Percentiles rank a stretch among this genome's conserved stretches.
These are phyloP conservation scores for Diplodus sargus DNA, from an alignment of 2,797 vertebrate genomes.

Conservation along the genomic window DNA sequence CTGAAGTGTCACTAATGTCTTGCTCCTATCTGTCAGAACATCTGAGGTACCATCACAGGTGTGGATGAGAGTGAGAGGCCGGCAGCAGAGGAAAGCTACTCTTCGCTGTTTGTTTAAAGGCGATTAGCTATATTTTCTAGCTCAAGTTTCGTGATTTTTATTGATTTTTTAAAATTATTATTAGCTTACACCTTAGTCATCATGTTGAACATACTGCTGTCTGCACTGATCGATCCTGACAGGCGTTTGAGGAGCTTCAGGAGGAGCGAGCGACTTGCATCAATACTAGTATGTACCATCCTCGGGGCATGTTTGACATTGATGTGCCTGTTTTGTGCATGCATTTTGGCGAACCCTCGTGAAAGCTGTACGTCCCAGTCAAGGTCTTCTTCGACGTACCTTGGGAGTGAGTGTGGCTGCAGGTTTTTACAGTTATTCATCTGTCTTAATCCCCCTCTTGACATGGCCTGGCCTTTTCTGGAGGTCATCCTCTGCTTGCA, in stretches of 20 bases:
- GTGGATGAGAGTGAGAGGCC: constrained; percentile 50
- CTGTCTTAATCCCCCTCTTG: constrained; percentile 59
- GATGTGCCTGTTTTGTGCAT: constrained; percentile 18
- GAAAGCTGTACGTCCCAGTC: constrained; percentile 4
- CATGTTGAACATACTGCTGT: constrained; percentile 86
- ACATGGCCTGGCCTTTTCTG: constrained; percentile 54
- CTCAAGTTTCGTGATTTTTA: constrained; percentile 30
- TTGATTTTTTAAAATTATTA: constrained; percentile 8
- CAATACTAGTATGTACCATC: constrained; percentile 82
- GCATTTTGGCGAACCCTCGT: neutral
- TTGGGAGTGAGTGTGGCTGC: constrained; percentile 32
- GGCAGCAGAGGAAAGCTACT: constrained; percentile 42
- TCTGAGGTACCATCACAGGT: constrained; percentile 70
- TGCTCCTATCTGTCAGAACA: constrained; percentile 70
- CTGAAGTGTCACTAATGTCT: constrained; percentile 81
- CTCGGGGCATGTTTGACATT: constrained; percentile 32
- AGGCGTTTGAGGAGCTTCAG: constrained; percentile 82
- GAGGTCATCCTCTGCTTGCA: constrained; percentile 65
- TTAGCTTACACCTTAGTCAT: constrained; percentile 37
- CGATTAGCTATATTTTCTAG: constrained; percentile 14
- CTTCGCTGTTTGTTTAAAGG: constrained; percentile 36
- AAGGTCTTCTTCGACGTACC: neutral
- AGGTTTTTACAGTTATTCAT: constrained; percentile 51
- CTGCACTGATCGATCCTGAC: constrained; percentile 83
- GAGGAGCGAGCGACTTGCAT: constrained; percentile 82